Evolutionary conservation across 2,113 vertebrate species (phyloP).

Genomic region (Sapayoa aenigma): DNA sequence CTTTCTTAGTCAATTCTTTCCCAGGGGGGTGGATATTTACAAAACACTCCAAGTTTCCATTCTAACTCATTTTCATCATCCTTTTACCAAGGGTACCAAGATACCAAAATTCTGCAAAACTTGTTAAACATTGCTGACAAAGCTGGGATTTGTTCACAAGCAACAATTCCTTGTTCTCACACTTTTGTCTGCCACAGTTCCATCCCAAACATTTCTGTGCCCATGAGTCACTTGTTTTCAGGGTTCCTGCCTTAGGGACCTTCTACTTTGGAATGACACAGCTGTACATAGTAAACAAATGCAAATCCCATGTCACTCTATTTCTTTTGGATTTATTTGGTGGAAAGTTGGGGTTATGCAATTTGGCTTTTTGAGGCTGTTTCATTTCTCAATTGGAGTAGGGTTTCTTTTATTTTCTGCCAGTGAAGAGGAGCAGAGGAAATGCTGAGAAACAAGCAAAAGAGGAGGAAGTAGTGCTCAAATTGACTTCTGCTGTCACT

Average conservation of each 20-base stretch:
- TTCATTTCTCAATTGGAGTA: accelerated
- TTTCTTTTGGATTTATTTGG: background rate
- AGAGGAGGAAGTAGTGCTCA: background rate
- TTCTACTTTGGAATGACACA: background rate
- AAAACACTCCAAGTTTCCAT: background rate
- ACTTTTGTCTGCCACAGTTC: background rate
- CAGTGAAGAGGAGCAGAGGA: background rate
- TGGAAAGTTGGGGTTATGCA: background rate
- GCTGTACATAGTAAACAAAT: background rate
- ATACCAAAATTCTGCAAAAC: background rate
- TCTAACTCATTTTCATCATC: background rate
- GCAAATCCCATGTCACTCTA: background rate
- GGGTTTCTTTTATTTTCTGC: background rate
- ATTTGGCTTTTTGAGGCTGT: background rate
- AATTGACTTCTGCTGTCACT: background rate
- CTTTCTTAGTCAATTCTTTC: background rate
- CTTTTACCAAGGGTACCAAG: background rate
- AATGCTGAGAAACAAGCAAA: background rate
- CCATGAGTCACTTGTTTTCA: accelerated
- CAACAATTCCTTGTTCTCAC: accelerated
- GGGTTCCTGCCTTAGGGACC: background rate
- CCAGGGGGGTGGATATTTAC: background rate
- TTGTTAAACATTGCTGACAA: background rate
- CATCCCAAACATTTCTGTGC: background rate
- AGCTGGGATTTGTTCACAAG: background rate